A percentile compares a stretch with the other conserved stretches of the same genome.
phyloP scores from a whole-genome alignment of 2,888 invertebrate species.

The Leucozona laternaria region DNA sequence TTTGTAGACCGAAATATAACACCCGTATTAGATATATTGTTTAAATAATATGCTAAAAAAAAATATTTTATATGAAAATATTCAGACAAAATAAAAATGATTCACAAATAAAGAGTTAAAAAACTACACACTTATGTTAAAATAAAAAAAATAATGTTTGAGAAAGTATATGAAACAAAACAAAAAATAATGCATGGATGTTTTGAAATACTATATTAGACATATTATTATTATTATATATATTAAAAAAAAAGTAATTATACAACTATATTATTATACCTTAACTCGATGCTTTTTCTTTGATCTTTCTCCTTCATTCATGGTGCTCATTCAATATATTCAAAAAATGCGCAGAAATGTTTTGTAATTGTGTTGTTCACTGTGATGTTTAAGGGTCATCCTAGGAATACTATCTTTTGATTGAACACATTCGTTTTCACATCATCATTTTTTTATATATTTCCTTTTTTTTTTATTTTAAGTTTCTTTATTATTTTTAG shows the following conservation, averaged over 20 bases:
- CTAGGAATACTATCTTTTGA: conserved; percentile 15
- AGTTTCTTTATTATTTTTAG: conserved; percentile 6
- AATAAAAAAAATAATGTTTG: conserved; percentile 48
- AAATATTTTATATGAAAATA: conserved; percentile 71
- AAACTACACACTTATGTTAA: conserved; percentile 67
- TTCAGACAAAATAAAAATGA: conserved; percentile 53
- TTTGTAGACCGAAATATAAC: conserved; percentile 37
- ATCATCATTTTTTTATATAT: conserved; percentile 1
- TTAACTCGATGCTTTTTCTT: conserved; percentile 78
- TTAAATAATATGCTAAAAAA: conserved; percentile 41
- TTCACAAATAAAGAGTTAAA: conserved; percentile 55
- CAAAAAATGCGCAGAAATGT: conserved; percentile 84
- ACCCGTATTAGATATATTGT: conserved; percentile 26
- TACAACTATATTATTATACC: conserved; percentile 77
- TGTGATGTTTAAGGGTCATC: conserved; percentile 2
- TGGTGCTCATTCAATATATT: conserved; percentile 60
- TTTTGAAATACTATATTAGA: conserved; percentile 76
- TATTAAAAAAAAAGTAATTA: conserved; percentile 76
- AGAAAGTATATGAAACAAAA: conserved; percentile 64
- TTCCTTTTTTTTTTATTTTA: conserved; percentile 33
- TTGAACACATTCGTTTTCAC: conserved; percentile 51
- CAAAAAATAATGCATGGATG: conserved; percentile 77
- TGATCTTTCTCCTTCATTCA: conserved; percentile 70
- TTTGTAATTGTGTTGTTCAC: conserved; percentile 37
- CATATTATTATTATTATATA: conserved; percentile 72